phyloP scores from a whole-genome alignment of 2,797 vertebrate species.

The Sebastes flavidus region DNA sequence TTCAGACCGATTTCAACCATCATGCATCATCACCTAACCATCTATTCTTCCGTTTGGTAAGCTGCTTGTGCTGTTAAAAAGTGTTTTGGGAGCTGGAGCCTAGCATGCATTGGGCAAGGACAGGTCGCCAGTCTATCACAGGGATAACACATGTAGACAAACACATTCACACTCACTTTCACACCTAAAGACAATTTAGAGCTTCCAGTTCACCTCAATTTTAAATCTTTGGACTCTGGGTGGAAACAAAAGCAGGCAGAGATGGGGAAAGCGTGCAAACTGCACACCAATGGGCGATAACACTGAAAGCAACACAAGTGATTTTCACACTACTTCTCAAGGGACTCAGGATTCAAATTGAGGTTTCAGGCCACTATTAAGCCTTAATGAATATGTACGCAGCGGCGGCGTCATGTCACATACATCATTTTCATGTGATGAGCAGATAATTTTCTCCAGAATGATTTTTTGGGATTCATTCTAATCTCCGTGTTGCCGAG shows the following conservation, averaged over 20 bases:
- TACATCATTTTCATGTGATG: slow-evolving; percentile 16
- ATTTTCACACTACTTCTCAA: slow-evolving; percentile 23
- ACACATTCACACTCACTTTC: slow-evolving; percentile 10
- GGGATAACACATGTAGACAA: slow-evolving; percentile 1
- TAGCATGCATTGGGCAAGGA: background rate
- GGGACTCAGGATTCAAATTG: slow-evolving; percentile 34
- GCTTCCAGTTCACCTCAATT: background rate
- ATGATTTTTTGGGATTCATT: slow-evolving; percentile 19
- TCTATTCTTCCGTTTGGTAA: background rate
- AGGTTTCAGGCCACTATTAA: slow-evolving; percentile 32
- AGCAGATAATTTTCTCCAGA: slow-evolving; percentile 17
- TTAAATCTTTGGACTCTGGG: background rate
- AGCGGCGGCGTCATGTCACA: background rate
- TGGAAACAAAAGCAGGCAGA: background rate
- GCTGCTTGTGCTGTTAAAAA: background rate
- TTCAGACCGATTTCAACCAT: background rate
- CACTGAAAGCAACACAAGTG: background rate
- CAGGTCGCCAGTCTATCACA: background rate
- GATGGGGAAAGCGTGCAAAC: background rate
- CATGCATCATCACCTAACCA: background rate
- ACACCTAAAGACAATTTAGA: background rate
- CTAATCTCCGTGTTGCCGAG: slow-evolving; percentile 25
- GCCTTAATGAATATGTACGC: slow-evolving; percentile 5
- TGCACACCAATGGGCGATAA: slow-evolving; percentile 1
- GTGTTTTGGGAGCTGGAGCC: background rate